Evolutionary conservation across 2,797 vertebrate species (phyloP).

Genomic region (Xiphophorus birchmanni): DNA sequence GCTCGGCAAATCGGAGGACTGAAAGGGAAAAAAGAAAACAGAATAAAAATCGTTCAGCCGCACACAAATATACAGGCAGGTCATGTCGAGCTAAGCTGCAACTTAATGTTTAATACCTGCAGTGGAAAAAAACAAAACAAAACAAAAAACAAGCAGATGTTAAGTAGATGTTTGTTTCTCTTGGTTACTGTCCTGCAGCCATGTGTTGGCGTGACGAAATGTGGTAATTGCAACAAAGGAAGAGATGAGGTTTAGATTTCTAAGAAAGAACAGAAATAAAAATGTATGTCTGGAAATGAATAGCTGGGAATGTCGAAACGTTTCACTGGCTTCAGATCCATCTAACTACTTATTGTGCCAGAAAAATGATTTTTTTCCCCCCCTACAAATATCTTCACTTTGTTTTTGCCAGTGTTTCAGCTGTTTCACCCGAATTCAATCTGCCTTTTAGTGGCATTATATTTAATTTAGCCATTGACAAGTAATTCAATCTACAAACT

Average conservation of each 20-base stretch:
- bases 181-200: neutral
- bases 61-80: neutral
- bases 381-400: neutral
- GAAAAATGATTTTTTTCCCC: neutral
- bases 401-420: neutral
- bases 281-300: neutral
- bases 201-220: neutral
- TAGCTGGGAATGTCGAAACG: neutral
- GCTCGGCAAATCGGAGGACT: constrained; percentile 84
- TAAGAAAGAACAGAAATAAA: neutral
- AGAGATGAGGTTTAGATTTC: neutral
- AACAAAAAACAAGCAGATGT: neutral
- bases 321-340: neutral
- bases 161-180: neutral
- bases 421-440: neutral
- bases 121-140: too few species aligned
- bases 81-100: neutral
- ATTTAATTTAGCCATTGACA: neutral
- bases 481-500: neutral
- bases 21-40: constrained; percentile 18
- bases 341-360: neutral
- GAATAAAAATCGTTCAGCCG: neutral
- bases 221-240: neutral
- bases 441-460: neutral
- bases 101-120: neutral